Evolutionary conservation across 2,888 invertebrate species (phyloP).

Genomic region (Allolobophora icterica): DNA sequence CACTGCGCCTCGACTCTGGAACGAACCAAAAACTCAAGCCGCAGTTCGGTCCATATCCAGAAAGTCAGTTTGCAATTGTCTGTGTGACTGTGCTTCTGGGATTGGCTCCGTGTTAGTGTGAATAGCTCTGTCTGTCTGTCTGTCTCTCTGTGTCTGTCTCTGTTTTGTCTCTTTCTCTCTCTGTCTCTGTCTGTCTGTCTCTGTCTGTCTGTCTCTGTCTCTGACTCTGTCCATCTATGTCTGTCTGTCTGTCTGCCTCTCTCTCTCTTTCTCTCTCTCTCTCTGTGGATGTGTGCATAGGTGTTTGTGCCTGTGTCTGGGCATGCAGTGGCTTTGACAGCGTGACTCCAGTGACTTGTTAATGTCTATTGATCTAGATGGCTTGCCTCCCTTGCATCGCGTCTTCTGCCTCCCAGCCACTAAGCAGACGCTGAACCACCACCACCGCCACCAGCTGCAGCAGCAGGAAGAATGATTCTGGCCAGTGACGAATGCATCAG

Average conservation of each 20-base stretch:
- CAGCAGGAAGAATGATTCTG: constrained; percentile 12
- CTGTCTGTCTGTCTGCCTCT: background rate
- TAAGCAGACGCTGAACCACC: background rate
- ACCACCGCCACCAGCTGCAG: background rate
- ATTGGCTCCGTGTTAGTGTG: no score
- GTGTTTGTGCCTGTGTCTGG: background rate
- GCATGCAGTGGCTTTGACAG: constrained; percentile 11
- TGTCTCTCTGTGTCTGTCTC: background rate
- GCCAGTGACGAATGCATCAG: background rate
- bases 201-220: background rate
- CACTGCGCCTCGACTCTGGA: no score
- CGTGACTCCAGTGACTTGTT: constrained; percentile 17
- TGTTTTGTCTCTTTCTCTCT: background rate
- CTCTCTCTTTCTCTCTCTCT: background rate
- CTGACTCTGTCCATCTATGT: background rate
- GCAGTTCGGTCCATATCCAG: no score
- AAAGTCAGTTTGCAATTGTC: background rate
- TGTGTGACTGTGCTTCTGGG: no score
- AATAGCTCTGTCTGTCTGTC: background rate
- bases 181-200: background rate
- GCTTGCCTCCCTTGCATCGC: background rate
- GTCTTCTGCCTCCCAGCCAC: background rate
- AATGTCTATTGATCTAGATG: constrained; percentile 17
- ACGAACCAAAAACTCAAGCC: no score
- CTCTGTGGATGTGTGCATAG: background rate